phyloP scores from a whole-genome alignment of 1,140 invertebrate species.

The Trypoxylus dichotomus region DNA sequence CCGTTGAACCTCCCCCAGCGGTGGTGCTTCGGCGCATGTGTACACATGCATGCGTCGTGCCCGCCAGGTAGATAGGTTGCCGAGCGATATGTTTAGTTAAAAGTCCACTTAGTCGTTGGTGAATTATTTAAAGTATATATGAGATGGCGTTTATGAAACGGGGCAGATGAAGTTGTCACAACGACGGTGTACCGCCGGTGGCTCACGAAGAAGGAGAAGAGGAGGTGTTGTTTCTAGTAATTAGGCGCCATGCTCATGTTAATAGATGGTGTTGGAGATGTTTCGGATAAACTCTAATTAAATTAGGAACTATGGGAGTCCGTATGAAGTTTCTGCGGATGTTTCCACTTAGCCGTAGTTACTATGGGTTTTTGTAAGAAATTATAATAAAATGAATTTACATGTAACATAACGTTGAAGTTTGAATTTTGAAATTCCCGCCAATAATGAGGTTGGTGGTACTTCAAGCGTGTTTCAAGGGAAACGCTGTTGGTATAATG shows the following conservation, averaged over 20 bases:
- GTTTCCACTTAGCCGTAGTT: too few species aligned
- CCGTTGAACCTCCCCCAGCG: constrained; percentile 1
- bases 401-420: too few species aligned
- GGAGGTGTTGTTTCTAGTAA: not conserved
- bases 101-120: constrained; percentile 3
- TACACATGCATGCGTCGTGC: not conserved
- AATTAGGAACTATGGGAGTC: not conserved
- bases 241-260: not conserved
- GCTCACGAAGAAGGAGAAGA: not conserved
- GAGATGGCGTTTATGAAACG: not conserved
- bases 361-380: too few species aligned
- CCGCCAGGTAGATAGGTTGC: not conserved
- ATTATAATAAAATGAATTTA: too few species aligned
- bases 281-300: not conserved
- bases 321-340: too few species aligned
- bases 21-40: not conserved
- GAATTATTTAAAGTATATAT: constrained; percentile 22
- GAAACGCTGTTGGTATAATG: too few species aligned
- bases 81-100: constrained; percentile 5
- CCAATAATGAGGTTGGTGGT: too few species aligned
- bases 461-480: too few species aligned
- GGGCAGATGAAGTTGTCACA: constrained; percentile 5
- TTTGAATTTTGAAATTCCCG: too few species aligned
- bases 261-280: not conserved
- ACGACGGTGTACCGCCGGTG: not conserved